Evolutionary conservation across 2,888 invertebrate species (phyloP).

Genomic region (Lingula anatina): DNA sequence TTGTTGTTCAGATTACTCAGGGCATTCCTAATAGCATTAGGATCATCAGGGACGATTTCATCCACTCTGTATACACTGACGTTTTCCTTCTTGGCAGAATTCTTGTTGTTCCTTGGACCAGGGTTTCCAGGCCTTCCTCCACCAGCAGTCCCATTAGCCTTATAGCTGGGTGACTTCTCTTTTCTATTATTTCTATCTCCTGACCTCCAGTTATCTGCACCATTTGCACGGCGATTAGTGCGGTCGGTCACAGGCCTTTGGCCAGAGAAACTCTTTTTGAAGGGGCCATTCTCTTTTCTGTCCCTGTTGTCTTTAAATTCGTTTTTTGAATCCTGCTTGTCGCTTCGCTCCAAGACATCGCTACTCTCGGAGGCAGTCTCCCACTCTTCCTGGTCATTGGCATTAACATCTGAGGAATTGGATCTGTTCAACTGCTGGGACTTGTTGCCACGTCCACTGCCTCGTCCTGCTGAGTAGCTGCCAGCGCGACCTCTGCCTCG

Average conservation of each 20-base stretch:
- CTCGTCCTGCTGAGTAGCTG: slow-evolving; percentile 20
- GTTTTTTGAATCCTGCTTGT: slow-evolving; percentile 48
- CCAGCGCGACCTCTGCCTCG: slow-evolving; percentile 60
- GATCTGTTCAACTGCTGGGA: slow-evolving; percentile 45
- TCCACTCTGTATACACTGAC: slow-evolving; percentile 56
- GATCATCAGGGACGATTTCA: slow-evolving; percentile 58
- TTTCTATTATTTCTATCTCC: slow-evolving; percentile 28
- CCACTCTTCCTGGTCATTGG: slow-evolving; percentile 59
- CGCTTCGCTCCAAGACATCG: slow-evolving; percentile 59
- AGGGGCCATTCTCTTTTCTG: slow-evolving; percentile 21
- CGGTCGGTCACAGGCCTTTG: slow-evolving; percentile 48
- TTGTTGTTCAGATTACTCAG: slow-evolving; percentile 42
- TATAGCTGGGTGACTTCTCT: slow-evolving; percentile 37
- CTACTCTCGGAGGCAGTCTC: slow-evolving; percentile 78
- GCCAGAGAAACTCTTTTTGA: slow-evolving; percentile 52
- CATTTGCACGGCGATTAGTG: slow-evolving; percentile 27
- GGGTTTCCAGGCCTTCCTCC: slow-evolving; percentile 34
- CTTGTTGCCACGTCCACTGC: slow-evolving; percentile 21
- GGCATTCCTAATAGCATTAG: slow-evolving; percentile 57
- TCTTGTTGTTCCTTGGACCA: slow-evolving; percentile 21
- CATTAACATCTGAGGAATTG: slow-evolving; percentile 39
- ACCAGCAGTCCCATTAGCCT: slow-evolving; percentile 34
- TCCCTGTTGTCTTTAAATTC: slow-evolving; percentile 23
- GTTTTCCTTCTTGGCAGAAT: slow-evolving; percentile 35
- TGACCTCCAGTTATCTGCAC: slow-evolving; percentile 25